Evolutionary conservation across 2,888 invertebrate genomes (phyloP).

Genomic region (Morinoia aosen): DNA sequence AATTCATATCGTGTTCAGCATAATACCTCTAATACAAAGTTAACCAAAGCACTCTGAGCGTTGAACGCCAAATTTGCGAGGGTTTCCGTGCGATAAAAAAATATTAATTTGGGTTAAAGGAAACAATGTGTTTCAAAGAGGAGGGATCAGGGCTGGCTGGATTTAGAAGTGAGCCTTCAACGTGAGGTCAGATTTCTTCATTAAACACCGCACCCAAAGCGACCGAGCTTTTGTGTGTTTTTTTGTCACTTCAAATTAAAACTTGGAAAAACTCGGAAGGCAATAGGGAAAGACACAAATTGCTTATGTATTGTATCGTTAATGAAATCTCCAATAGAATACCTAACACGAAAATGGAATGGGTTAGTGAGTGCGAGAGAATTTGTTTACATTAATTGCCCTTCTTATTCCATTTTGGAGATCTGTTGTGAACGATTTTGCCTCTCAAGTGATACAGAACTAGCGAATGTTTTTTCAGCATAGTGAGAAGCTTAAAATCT

Average conservation of each 20-base stretch:
- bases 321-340: background rate
- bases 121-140: background rate
- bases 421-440: no score
- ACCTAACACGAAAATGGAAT: background rate
- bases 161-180: background rate
- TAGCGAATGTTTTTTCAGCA: no score
- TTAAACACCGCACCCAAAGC: background rate
- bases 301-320: background rate
- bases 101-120: background rate
- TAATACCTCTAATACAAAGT: background rate
- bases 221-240: background rate
- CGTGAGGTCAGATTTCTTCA: background rate
- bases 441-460: no score
- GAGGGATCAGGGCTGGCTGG: background rate
- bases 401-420: no score
- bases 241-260: background rate
- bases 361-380: background rate
- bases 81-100: background rate
- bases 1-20: background rate
- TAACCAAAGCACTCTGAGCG: background rate
- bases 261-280: background rate
- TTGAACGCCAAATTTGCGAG: background rate
- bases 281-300: background rate
- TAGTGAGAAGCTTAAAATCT: no score
- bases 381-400: no score